Conservation (phyloP, 2,888 invertebrate species). For the Idaea dimidiata region DNA sequence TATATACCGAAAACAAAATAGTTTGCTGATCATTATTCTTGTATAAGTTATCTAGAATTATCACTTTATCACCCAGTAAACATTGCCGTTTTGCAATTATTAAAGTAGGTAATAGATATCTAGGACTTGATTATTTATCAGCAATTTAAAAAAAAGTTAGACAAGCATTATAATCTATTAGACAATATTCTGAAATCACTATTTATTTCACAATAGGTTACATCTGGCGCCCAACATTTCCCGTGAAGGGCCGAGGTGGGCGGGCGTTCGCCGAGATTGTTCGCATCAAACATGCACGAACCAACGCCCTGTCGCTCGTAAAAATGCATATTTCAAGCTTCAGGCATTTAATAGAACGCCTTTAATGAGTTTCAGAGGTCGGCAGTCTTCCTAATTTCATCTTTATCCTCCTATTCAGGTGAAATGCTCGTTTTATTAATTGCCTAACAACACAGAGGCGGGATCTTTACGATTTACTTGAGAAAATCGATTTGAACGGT, state of each 20-base stretch:
- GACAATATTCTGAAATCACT: conserved; percentile 4
- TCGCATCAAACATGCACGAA: conserved; percentile 74
- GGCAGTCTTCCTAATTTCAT: conserved; percentile 71
- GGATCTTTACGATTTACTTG: conserved; percentile 19
- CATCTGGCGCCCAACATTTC: conserved; percentile 14
- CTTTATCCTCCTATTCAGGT: conserved; percentile 66
- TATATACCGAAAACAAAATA: neutral
- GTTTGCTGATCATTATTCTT: neutral
- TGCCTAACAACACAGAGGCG: conserved; percentile 52
- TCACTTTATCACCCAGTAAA: neutral
- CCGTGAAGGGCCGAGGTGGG: conserved; percentile 38
- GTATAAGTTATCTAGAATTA: neutral
- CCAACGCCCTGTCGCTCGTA: conserved; percentile 63
- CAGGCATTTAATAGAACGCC: conserved; percentile 72
- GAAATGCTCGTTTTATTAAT: conserved; percentile 62
- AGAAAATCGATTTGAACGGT: too few species aligned
- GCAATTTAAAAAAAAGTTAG: too few species aligned
- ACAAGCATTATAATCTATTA: conserved; percentile 2
- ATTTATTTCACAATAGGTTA: conserved; percentile 6
- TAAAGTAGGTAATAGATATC: too few species aligned
- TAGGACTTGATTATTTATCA: too few species aligned
- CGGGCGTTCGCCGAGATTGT: conserved; percentile 59
- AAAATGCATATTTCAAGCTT: conserved; percentile 78
- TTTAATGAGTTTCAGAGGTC: conserved; percentile 73
- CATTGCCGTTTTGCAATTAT: too few species aligned